Percentiles rank a stretch among this genome's conserved stretches.
Conservation (phyloP, 2,888 invertebrate species). For the Andricus curvator region DNA sequence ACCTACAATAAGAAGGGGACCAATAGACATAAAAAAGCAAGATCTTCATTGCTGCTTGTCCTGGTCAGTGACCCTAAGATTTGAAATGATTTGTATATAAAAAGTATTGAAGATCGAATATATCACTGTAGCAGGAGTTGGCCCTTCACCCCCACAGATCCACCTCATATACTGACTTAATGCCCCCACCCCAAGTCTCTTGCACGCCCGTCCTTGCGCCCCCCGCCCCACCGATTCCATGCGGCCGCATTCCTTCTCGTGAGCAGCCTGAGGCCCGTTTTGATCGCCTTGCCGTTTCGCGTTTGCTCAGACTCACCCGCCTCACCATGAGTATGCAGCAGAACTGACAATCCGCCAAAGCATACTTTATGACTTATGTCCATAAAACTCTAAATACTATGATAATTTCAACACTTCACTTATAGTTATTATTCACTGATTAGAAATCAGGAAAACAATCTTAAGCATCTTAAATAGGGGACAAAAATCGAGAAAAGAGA, state of each 20-base stretch:
- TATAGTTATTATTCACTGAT: background rate
- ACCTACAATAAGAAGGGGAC: background rate
- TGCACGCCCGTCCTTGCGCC: conserved; percentile 55
- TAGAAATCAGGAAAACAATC: background rate
- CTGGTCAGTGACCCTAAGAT: background rate
- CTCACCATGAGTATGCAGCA: conserved; percentile 16
- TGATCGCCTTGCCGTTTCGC: conserved; percentile 51
- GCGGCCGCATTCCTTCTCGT: conserved; percentile 80
- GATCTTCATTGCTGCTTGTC: background rate
- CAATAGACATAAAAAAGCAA: background rate
- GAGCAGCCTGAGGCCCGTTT: conserved; percentile 70
- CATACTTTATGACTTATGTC: background rate
- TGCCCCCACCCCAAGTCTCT: background rate
- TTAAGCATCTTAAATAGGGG: background rate
- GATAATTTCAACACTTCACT: conserved; percentile 22
- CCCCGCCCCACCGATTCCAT: conserved; percentile 67
- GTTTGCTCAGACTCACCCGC: conserved; percentile 51
- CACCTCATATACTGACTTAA: conserved; percentile 28
- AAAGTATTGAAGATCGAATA: conserved; percentile 41
- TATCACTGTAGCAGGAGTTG: conserved; percentile 53
- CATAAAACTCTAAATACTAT: conserved; percentile 14
- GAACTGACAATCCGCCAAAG: conserved; percentile 20
- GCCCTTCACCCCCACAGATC: conserved; percentile 53
- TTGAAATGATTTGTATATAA: background rate
- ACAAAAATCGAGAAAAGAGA: background rate